Base-by-base conservation (phyloP, 2,113 vertebrate species). In the Phycodurus eques region DNA sequence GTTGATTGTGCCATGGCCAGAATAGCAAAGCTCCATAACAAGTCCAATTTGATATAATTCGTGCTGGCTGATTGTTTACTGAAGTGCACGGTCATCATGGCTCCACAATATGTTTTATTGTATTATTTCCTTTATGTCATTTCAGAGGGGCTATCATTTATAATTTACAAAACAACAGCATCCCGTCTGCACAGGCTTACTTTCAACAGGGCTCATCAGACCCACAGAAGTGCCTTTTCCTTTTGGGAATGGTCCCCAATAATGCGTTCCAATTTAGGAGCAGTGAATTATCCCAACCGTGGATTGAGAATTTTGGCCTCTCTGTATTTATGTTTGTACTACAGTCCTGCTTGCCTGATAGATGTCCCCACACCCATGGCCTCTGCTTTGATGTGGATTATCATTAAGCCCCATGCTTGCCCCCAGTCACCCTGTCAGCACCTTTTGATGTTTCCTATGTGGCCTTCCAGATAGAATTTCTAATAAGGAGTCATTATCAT, bases 11-110 rank as follows among this genome's bases (percentile, higher is more conserved):
- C 80, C 82, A 70, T 76, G 76, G 75, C 77, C 70, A 76, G 74
- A 87, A 89, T 85, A 86, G 80, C 79, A 85, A 79, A 80, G 73
- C 49, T 82, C 73, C 85, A 79, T 65, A 73, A 67, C 73, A 74
- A 65, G 83, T 74, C 86, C 89, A 90, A 90, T 93, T 93, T 92
- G 67, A 83, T 79, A 80, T 91, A 92, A 93, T 91, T 86, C 88
- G 81, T 77, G 53, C 73, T 60, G 73, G 87, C 83, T 88, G 86
- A 92, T 92, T 91, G 86, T 90, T 89, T 90, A 78, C 84, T 90
- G 85, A 92, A 93, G 91, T 90, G 91, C 87, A 83, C 73, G 73
- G 89, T 90, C 83, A 92, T 91, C 79, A 85, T 79, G 81, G 82
- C 79, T 73, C 83, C 83, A 85, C 85, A 82, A 81, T 71, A 87